These are phyloP conservation scores for Phenganax stokvisi DNA, from an alignment of 92 coral and sea anemone genomes.

Conservation along the genomic window DNA sequence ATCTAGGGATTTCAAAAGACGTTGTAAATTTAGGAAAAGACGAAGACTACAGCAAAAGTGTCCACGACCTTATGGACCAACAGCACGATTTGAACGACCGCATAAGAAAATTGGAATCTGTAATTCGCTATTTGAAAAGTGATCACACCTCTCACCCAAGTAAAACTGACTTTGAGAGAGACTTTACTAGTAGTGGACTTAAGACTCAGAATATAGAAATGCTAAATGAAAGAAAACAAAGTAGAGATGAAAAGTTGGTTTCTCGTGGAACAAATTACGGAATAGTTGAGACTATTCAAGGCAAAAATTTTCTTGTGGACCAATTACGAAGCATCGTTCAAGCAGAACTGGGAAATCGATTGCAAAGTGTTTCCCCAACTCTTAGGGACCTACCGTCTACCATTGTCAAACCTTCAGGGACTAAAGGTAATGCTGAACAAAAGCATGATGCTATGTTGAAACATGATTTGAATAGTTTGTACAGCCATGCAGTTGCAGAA, in stretches of 20 bases:
- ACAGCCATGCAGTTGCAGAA: constrained; percentile 24
- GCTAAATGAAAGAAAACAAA: background rate
- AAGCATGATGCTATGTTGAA: background rate
- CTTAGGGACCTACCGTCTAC: background rate
- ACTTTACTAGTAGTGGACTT: background rate
- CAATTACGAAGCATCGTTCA: constrained; percentile 16
- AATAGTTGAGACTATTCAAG: background rate
- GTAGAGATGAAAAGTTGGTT: background rate
- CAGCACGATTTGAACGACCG: background rate
- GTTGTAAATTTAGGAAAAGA: background rate
- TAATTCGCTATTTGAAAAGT: constrained; percentile 3
- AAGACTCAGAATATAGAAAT: background rate
- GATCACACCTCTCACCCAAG: background rate
- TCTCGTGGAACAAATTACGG: background rate
- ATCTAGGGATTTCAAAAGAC: background rate
- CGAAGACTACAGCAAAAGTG: background rate
- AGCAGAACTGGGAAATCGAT: background rate
- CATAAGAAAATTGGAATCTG: constrained; percentile 21
- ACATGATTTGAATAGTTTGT: constrained; percentile 2
- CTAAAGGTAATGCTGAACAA: background rate
- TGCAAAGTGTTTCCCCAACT: constrained; percentile 13
- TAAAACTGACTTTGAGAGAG: background rate
- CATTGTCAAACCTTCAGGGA: background rate
- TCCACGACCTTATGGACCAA: background rate
- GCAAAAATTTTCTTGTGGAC: background rate